Evolutionary conservation across 2,888 invertebrate genomes (phyloP).

Genomic region (Pantelozetes paolii): DNA sequence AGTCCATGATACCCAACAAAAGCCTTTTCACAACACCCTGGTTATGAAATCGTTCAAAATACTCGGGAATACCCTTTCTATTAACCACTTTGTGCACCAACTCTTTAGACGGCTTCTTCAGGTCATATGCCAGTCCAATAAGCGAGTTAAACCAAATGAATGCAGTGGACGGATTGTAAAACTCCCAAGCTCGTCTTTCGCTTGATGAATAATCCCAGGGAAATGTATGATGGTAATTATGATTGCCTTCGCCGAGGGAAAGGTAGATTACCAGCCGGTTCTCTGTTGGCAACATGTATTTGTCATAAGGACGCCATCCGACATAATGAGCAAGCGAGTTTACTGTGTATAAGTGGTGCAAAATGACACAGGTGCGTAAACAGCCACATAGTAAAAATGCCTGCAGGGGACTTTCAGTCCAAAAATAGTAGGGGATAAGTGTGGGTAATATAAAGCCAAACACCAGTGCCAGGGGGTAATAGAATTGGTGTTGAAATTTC

Average conservation of each 20-base stretch:
- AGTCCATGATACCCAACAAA: background rate
- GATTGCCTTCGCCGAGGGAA: conserved; percentile 51
- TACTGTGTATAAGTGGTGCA: conserved; percentile 36
- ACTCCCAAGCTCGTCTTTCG: too few species aligned
- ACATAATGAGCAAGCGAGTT: conserved; percentile 39
- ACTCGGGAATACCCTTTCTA: conserved; percentile 53
- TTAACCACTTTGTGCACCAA: conserved; percentile 49
- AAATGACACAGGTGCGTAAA: conserved; percentile 9
- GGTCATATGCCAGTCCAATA: too few species aligned
- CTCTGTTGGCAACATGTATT: conserved; percentile 33
- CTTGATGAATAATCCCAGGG: too few species aligned
- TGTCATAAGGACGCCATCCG: conserved; percentile 36
- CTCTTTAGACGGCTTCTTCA: too few species aligned
- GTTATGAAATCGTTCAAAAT: conserved; percentile 15
- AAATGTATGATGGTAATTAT: too few species aligned
- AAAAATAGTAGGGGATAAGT: conserved; percentile 31
- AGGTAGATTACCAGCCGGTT: conserved; percentile 50
- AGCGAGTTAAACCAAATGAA: too few species aligned
- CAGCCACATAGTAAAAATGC: conserved; percentile 27
- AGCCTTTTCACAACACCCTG: background rate
- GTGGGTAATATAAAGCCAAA: conserved; percentile 37
- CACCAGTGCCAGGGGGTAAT: conserved; percentile 32
- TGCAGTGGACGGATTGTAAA: too few species aligned
- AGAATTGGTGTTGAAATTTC: conserved; percentile 28
- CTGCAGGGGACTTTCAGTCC: conserved; percentile 30